Conservation (phyloP, 1,140 invertebrate species). For the Periplaneta americana region DNA sequence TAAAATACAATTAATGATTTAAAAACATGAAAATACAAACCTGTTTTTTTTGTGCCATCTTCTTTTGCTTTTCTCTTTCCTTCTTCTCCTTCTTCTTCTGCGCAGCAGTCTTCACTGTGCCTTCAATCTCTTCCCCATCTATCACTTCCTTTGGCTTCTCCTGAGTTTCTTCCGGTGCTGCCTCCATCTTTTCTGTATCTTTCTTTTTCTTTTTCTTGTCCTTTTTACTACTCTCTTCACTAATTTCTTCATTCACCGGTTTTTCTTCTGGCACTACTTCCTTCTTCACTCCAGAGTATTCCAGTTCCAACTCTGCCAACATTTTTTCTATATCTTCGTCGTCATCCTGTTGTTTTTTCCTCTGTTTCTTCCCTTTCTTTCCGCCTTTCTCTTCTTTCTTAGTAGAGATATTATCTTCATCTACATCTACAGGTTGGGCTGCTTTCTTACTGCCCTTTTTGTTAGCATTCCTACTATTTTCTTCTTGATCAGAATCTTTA, state of each 20-base stretch:
- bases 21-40: slow-evolving; percentile 26
- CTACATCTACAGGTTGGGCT: slow-evolving; percentile 19
- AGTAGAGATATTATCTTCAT: slow-evolving; percentile 19
- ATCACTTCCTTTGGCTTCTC: slow-evolving; percentile 29
- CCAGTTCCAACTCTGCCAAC: slow-evolving; percentile 71
- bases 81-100: slow-evolving; percentile 86
- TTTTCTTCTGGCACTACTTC: slow-evolving; percentile 27
- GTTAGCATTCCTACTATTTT: slow-evolving; percentile 7
- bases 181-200: slow-evolving; percentile 30
- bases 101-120: slow-evolving; percentile 72
- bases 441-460: slow-evolving; percentile 23
- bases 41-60: slow-evolving; percentile 53
- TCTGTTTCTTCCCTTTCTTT: slow-evolving; percentile 28
- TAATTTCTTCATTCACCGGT: slow-evolving; percentile 16
- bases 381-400: slow-evolving; percentile 14
- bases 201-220: slow-evolving; percentile 31
- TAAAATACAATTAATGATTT: too few species aligned
- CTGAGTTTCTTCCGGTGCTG: slow-evolving; percentile 33
- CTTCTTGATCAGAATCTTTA: slow-evolving; percentile 14
- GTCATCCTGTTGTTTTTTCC: slow-evolving; percentile 28
- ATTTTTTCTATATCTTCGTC: slow-evolving; percentile 50
- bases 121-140: slow-evolving; percentile 48
- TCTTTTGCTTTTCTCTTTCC: slow-evolving; percentile 72
- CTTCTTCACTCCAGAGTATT: slow-evolving; percentile 59
- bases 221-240: slow-evolving; percentile 23